Evolutionary conservation across 2,888 invertebrate genomes (phyloP), one percentile per base, ranked within the genome.

Genomic region (Conus canariensis): DNA sequence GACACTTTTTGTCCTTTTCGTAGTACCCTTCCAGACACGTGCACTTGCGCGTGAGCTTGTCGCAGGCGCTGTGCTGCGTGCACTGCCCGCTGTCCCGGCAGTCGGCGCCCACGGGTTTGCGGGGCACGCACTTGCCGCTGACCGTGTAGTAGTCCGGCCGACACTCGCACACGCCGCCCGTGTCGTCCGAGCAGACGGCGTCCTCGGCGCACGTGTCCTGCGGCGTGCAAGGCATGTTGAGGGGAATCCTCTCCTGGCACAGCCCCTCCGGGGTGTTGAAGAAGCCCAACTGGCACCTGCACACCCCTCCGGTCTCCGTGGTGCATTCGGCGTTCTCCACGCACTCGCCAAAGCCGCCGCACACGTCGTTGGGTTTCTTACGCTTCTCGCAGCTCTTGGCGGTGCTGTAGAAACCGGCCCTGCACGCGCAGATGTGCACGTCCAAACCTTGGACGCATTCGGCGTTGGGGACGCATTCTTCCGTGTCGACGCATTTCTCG

Each of bases 151-250:
- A 91, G 25, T 90, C 70, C 77, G 90, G 89, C 70, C 82, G 59
- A 30, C 91, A 91, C 74, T 90, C 90, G 60, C 91, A 91, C 77
- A 59, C 89, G 45, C 88, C 64, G 12, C 90, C 85, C n/a, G 89
- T 80, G 67, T 77, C 56, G 16, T 88, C 80, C 56, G 88, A 88
- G 22, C 91, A 91, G n/a, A 86, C 77, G 2, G 90, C 91, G 60
- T 91, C 80, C n/a, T 88, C 90, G 4, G 91, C 90, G 82, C 91
- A 91, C 82, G 90, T 88, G 64, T 90, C 80, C 19, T 88, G 70
- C 9, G 85, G 80, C 16, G 85, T 80, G 67, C 91, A 91, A 4
- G 74, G 74, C 87, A 59, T 59, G 8, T 30, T 74, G 7, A 88
- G 64, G 3, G 85, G 87, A 2, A 90, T 60, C 80, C 89, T 80